phyloP scores from a whole-genome alignment of 2,888 invertebrate genomes.

The Pilophorus perplexus region DNA sequence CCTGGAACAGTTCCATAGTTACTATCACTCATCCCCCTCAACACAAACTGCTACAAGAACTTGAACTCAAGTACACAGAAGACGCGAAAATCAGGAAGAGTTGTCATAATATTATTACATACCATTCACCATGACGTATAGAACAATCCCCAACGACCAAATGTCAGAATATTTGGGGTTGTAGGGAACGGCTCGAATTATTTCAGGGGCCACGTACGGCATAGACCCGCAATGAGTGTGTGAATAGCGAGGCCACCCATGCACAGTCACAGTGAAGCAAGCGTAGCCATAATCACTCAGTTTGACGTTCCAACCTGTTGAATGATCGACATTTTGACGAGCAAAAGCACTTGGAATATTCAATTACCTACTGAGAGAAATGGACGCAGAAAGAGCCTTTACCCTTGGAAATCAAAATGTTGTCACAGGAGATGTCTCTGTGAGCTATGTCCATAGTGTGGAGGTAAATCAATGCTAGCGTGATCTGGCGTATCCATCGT shows the following conservation, averaged over 20 bases:
- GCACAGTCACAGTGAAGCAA: no score
- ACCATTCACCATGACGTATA: slow-evolving; percentile 81
- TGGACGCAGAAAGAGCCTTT: no score
- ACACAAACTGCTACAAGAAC: no score
- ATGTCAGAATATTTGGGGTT: slow-evolving; percentile 70
- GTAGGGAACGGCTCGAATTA: slow-evolving; percentile 64
- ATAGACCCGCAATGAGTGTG: slow-evolving; percentile 82
- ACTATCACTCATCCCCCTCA: no score
- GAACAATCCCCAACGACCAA: slow-evolving; percentile 76
- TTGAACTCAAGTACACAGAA: no score
- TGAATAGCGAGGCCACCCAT: slow-evolving; percentile 58
- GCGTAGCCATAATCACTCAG: slow-evolving; percentile 82
- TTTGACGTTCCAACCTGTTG: slow-evolving; percentile 76
- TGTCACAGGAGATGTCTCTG: slow-evolving; percentile 81
- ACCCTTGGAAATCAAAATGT: slow-evolving; percentile 67
- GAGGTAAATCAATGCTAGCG: slow-evolving; percentile 67
- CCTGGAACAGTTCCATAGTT: no score
- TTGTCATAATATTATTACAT: no score
- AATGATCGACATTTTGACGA: no score
- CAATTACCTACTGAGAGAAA: no score
- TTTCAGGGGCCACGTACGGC: slow-evolving; percentile 83
- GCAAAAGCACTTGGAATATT: no score
- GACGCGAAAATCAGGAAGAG: no score
- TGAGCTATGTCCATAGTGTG: slow-evolving; percentile 73
- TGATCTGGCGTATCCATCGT: slow-evolving; percentile 69